Conservation (phyloP, 2,888 invertebrate genomes). For the Lasius fuliginosus region DNA sequence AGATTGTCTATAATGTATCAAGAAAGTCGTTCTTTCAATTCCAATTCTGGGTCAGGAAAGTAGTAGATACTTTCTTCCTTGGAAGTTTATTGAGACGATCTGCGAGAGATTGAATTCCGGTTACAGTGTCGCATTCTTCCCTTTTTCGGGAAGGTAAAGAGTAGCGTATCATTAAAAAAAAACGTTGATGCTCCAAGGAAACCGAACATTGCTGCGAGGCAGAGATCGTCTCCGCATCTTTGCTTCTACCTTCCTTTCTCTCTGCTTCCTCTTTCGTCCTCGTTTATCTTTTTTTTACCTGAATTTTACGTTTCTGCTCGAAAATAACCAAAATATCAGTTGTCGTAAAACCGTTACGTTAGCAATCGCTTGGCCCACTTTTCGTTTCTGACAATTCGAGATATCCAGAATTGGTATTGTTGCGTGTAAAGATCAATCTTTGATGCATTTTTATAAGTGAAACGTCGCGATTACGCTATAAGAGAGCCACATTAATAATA, state of each 20-base stretch:
- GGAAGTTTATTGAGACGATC: constrained; percentile 74
- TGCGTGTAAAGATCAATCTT: neutral
- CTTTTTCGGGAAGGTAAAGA: constrained; percentile 77
- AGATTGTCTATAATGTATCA: constrained; percentile 51
- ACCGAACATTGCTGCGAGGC: constrained; percentile 65
- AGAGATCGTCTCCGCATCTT: constrained; percentile 49
- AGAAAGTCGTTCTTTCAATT: constrained; percentile 61
- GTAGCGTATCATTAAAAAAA: constrained; percentile 77
- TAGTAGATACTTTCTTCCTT: constrained; percentile 67
- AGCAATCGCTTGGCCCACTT: constrained; percentile 63
- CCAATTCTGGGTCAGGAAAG: constrained; percentile 63
- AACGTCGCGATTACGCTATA: neutral
- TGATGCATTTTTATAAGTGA: constrained; percentile 25
- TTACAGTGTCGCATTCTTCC: constrained; percentile 79
- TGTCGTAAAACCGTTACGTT: constrained; percentile 69
- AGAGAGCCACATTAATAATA: neutral
- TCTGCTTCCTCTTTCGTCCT: constrained; percentile 26
- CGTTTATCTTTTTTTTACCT: constrained; percentile 53
- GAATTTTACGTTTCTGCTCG: constrained; percentile 59
- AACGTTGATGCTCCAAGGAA: constrained; percentile 63
- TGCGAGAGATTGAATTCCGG: constrained; percentile 75
- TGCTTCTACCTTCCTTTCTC: constrained; percentile 28
- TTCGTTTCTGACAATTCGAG: constrained; percentile 57
- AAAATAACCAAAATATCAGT: constrained; percentile 71
- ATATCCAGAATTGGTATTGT: constrained; percentile 35